These are phyloP conservation scores for Porites australiensis DNA, from an alignment of 64 coral and sea anemone species.

Conservation along the genomic window DNA sequence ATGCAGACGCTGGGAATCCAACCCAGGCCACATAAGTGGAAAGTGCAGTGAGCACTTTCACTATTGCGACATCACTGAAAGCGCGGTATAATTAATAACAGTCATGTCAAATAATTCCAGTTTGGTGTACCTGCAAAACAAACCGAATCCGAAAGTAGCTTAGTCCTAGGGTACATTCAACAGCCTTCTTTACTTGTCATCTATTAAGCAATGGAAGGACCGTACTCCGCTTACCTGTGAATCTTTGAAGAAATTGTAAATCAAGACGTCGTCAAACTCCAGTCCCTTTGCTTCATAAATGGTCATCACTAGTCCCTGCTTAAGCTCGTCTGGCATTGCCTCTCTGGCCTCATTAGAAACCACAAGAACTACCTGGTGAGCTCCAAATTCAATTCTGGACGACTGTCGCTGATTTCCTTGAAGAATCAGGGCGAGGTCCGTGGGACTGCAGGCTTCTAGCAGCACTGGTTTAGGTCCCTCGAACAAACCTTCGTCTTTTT, in stretches of 20 bases:
- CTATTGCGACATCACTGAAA: too few relatives aligned
- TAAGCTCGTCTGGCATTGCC: constrained; percentile 59
- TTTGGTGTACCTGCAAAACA: too few relatives aligned
- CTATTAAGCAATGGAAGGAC: too few relatives aligned
- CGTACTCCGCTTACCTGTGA: constrained; percentile 38
- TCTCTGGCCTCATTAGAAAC: constrained; percentile 64
- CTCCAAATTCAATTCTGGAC: constrained; percentile 75
- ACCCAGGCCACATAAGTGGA: too few relatives aligned
- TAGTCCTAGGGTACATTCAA: too few relatives aligned
- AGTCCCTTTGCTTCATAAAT: constrained; percentile 73
- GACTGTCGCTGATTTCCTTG: constrained; percentile 61
- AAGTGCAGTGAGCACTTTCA: too few relatives aligned
- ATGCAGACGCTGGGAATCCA: too few relatives aligned
- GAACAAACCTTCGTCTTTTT: constrained; percentile 88
- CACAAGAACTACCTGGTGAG: constrained; percentile 58
- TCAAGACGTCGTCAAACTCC: constrained; percentile 76
- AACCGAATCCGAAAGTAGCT: too few relatives aligned
- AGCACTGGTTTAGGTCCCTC: constrained; percentile 85
- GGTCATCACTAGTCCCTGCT: constrained; percentile 66
- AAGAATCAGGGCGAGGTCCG: constrained; percentile 64
- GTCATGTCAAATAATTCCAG: too few relatives aligned
- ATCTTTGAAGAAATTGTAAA: constrained; percentile 77
- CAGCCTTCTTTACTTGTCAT: too few relatives aligned
- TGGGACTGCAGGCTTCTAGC: constrained; percentile 44
- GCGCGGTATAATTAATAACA: too few relatives aligned